Percentiles rank a stretch among this genome's conserved stretches.
phyloP scores from a whole-genome alignment of 2,113 vertebrate genomes.

The Suricata suricatta region DNA sequence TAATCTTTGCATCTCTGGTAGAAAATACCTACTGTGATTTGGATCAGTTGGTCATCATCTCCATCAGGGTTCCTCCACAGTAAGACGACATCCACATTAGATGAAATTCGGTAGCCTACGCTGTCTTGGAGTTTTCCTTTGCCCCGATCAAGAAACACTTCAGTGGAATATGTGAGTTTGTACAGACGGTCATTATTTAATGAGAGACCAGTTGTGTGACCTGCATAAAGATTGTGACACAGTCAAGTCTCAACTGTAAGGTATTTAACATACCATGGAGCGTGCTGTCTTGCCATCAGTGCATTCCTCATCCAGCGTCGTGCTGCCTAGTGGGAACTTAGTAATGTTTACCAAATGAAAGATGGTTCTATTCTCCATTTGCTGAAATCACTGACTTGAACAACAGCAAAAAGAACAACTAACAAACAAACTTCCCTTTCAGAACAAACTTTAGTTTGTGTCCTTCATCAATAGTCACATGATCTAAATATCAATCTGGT shows the following conservation, averaged over 20 bases:
- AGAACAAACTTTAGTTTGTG: neutral
- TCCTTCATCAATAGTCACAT: neutral
- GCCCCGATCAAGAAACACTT: slow-evolving; percentile 89
- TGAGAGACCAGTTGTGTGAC: slow-evolving; percentile 90
- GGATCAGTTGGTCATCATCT: slow-evolving; percentile 93
- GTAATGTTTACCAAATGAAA: neutral
- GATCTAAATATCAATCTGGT: neutral
- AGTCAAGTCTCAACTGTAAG: neutral
- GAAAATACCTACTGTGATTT: slow-evolving; percentile 86
- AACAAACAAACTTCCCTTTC: neutral
- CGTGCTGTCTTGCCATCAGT: neutral
- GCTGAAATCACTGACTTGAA: neutral
- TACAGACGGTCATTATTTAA: slow-evolving; percentile 94
- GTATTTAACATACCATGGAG: neutral
- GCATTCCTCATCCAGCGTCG: neutral
- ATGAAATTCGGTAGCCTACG: slow-evolving; percentile 90
- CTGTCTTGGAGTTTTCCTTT: slow-evolving; percentile 86
- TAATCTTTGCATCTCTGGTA: neutral
- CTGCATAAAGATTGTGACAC: slow-evolving; percentile 81
- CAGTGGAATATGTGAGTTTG: slow-evolving; percentile 92
- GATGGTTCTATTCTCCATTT: neutral
- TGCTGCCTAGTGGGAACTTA: neutral
- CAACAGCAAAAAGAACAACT: neutral
- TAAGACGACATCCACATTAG: slow-evolving; percentile 89
- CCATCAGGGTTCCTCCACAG: slow-evolving; percentile 94